Evolutionary conservation across 2,888 invertebrate genomes (phyloP).

Genomic region (Himalopsyche anomala): DNA sequence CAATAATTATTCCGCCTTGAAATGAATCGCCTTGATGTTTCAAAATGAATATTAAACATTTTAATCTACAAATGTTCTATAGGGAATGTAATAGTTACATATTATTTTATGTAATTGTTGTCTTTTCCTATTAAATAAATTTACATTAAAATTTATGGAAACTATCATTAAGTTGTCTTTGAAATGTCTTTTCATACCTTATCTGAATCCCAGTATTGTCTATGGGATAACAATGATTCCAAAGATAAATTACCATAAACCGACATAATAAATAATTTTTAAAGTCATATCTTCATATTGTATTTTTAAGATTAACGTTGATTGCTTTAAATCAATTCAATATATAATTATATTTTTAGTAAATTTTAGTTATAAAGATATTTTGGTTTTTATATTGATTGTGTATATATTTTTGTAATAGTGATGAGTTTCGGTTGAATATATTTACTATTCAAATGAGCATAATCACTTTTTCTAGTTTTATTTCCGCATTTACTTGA

Average conservation of each 20-base stretch:
- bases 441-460: background rate
- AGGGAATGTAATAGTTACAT: too few species aligned
- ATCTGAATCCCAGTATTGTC: constrained; percentile 38
- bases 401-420: constrained; percentile 34
- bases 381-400: background rate
- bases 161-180: background rate
- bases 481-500: constrained; percentile 54
- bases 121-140: too few species aligned
- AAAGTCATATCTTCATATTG: constrained; percentile 9
- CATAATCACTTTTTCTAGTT: background rate
- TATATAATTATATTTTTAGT: background rate
- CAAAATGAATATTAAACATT: constrained; percentile 13
- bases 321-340: background rate
- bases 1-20: background rate
- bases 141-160: too few species aligned
- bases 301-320: constrained; percentile 5
- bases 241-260: constrained; percentile 61
- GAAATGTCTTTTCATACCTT: background rate
- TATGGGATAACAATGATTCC: constrained; percentile 44
- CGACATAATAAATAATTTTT: constrained; percentile 44
- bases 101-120: too few species aligned
- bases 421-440: background rate
- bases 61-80: background rate
- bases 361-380: background rate
- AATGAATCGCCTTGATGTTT: background rate